phyloP scores from a whole-genome alignment of 2,888 invertebrate genomes.

The Dione juno region DNA sequence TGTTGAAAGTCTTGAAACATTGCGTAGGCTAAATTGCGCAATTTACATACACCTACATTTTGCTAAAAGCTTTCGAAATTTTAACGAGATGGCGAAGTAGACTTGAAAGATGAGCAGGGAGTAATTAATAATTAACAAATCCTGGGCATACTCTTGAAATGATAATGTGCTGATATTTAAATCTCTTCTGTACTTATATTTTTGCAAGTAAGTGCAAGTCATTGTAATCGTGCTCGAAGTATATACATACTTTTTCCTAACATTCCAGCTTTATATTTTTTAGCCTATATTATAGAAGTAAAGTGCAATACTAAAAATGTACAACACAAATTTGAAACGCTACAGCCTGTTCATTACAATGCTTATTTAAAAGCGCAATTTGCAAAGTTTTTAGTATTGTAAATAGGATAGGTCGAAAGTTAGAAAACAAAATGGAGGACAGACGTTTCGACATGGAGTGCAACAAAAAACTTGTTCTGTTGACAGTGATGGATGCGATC shows the following conservation, averaged over 20 bases:
- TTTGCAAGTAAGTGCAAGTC: neutral
- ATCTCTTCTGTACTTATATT: conserved; percentile 12
- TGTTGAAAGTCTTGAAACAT: conserved; percentile 38
- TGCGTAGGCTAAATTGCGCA: conserved; percentile 31
- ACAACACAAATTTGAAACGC: neutral
- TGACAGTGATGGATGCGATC: conserved; percentile 79
- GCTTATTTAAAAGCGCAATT: neutral
- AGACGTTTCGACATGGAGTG: conserved; percentile 66
- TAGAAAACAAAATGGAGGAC: conserved; percentile 74
- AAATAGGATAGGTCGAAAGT: conserved; percentile 72
- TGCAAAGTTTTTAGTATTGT: conserved; percentile 12
- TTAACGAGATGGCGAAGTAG: conserved; percentile 26
- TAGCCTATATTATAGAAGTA: conserved; percentile 7
- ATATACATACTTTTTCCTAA: neutral
- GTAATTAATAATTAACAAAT: conserved; percentile 39
- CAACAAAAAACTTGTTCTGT: conserved; percentile 73
- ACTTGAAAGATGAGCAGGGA: conserved; percentile 31
- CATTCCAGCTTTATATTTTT: neutral
- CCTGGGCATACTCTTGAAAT: conserved; percentile 22
- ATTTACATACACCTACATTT: conserved; percentile 38
- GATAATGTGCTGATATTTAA: conserved; percentile 23
- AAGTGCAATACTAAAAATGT: neutral
- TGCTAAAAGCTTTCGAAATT: conserved; percentile 35
- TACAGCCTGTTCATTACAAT: neutral
- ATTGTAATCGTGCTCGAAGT: neutral